Conservation (phyloP, 2,888 invertebrate genomes). For the Gymnoscelis rufifasciata region DNA sequence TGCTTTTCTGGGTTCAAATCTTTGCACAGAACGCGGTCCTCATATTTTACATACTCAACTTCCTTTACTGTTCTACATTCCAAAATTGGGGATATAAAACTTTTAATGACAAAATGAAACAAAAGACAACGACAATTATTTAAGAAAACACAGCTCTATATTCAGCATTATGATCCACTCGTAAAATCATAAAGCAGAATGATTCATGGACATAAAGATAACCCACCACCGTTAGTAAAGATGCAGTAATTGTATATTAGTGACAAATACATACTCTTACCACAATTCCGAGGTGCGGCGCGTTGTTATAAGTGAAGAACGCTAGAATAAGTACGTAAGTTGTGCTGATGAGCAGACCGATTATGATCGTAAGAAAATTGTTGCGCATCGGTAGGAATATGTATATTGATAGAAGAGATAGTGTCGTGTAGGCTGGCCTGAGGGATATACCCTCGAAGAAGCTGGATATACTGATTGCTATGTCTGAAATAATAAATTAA, state of each 20-base stretch:
- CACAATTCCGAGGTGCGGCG: constrained; percentile 51
- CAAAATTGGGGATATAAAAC: too few species aligned
- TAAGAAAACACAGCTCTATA: too few species aligned
- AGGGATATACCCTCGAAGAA: constrained; percentile 70
- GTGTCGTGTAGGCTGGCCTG: constrained; percentile 85
- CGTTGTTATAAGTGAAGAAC: constrained; percentile 56
- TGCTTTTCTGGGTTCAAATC: too few species aligned
- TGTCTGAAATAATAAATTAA: constrained; percentile 81
- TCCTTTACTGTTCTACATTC: too few species aligned
- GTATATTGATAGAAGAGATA: constrained; percentile 87
- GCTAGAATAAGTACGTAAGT: constrained; percentile 79
- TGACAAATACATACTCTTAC: constrained; percentile 45
- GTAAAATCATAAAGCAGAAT: not conserved
- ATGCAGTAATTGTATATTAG: constrained; percentile 69
- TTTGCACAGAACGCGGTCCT: too few species aligned
- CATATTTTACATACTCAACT: too few species aligned
- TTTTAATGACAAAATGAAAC: too few species aligned
- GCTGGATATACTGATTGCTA: constrained; percentile 83
- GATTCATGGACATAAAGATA: not conserved
- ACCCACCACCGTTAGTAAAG: not conserved
- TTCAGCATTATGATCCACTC: too few species aligned
- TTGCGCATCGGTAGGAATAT: constrained; percentile 90
- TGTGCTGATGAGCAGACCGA: constrained; percentile 84
- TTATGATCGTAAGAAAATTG: constrained; percentile 83
- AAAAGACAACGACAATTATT: too few species aligned